These are phyloP conservation scores for Zosterops pallidus DNA, from an alignment of 2,113 vertebrate genomes.

Conservation along the genomic window DNA sequence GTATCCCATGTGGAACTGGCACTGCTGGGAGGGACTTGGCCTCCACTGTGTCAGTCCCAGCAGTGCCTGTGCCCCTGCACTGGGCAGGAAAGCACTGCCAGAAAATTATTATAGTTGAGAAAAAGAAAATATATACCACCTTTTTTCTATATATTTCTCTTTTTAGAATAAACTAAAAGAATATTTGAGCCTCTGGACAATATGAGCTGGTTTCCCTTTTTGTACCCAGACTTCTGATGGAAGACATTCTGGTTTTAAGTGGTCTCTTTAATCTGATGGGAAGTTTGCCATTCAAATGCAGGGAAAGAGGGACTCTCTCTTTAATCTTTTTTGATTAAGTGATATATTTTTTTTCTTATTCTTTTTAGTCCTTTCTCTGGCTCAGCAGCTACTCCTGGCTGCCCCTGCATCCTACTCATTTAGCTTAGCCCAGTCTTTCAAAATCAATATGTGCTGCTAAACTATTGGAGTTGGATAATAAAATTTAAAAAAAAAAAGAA, in stretches of 20 bases:
- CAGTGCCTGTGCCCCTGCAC: background rate
- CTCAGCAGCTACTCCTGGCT: constrained; percentile 3
- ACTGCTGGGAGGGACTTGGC: background rate
- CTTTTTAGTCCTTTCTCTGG: background rate
- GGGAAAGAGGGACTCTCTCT: background rate
- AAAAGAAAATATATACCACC: accelerated
- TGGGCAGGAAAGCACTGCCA: background rate
- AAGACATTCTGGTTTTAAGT: background rate
- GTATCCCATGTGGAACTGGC: background rate
- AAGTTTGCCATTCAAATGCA: background rate
- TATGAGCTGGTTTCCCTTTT: background rate
- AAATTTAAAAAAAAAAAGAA: background rate
- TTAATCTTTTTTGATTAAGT: background rate
- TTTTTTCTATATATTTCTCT: background rate
- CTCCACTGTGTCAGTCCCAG: background rate
- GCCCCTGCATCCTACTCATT: background rate
- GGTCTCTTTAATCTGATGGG: background rate
- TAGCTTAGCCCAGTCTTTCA: background rate
- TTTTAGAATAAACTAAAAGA: background rate
- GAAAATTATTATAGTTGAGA: accelerated
- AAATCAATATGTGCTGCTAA: background rate
- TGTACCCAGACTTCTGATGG: background rate
- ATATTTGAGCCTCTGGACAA: background rate
- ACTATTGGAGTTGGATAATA: background rate
- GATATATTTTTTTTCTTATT: background rate